Conservation (phyloP, 2,797 vertebrate species). For the Brachymystax lenok region DNA sequence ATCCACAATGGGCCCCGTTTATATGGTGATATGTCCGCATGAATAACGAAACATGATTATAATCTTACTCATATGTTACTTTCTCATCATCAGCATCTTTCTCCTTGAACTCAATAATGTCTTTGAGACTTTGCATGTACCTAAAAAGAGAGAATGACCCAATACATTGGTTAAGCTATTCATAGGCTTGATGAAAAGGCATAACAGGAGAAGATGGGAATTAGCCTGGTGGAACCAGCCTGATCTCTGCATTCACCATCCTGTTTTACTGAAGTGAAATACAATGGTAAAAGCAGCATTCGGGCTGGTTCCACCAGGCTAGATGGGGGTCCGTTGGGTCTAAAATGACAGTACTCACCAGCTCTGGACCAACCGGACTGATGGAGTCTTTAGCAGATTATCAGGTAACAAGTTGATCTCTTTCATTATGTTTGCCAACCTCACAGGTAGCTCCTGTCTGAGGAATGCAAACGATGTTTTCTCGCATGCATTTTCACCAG, state of each 20-base stretch:
- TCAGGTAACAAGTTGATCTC: conserved; percentile 95
- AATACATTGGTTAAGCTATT: not conserved
- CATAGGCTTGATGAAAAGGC: not conserved
- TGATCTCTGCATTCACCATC: not conserved
- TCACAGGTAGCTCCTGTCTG: conserved; percentile 90
- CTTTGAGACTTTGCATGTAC: conserved; percentile 95
- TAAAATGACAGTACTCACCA: conserved; percentile 75
- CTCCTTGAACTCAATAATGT: conserved; percentile 93
- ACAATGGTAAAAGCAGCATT: not conserved
- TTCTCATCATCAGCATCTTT: conserved; percentile 85
- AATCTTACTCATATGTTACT: conserved; percentile 83
- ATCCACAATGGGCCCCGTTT: not conserved
- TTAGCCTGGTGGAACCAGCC: not conserved
- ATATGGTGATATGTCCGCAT: no score
- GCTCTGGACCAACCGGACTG: conserved; percentile 91
- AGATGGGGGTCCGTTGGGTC: not conserved
- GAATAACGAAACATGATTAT: not conserved
- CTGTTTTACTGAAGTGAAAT: conserved; percentile 1
- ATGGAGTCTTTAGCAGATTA: conserved; percentile 90
- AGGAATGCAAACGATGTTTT: conserved; percentile 95
- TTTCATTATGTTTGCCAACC: conserved; percentile 96
- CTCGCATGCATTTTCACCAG: conserved; percentile 90
- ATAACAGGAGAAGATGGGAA: not conserved
- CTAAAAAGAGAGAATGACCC: conserved; percentile 59
- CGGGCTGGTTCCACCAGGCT: not conserved